These are phyloP conservation scores for Phylloscopus trochilus DNA, from an alignment of 2,113 vertebrate genomes.

Conservation along the genomic window DNA sequence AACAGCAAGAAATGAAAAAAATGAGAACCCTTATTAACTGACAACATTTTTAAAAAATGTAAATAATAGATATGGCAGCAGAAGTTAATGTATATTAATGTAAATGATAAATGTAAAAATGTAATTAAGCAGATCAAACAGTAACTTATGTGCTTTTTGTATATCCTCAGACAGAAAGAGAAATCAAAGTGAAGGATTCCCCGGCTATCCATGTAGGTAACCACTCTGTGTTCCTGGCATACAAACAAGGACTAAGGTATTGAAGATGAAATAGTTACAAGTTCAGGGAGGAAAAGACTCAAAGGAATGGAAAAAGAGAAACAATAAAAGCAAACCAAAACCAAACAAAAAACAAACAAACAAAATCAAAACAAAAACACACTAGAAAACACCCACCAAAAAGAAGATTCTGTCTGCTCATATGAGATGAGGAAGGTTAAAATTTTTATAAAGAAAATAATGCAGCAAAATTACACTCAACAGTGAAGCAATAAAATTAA, in stretches of 20 bases:
- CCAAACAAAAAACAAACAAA: neutral
- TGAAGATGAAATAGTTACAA: neutral
- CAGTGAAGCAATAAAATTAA: neutral
- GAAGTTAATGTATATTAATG: neutral
- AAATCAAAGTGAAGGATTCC: neutral
- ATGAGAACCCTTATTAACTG: neutral
- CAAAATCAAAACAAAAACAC: neutral
- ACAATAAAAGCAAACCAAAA: neutral
- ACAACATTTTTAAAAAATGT: neutral
- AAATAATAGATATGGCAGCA: neutral
- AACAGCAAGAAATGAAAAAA: neutral
- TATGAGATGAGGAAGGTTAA: neutral
- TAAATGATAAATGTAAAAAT: neutral
- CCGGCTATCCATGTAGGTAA: neutral
- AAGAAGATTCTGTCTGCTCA: neutral
- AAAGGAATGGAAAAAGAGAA: neutral
- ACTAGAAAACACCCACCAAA: neutral
- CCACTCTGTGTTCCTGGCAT: neutral
- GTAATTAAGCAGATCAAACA: neutral
- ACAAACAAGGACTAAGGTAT: neutral
- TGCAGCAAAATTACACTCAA: neutral
- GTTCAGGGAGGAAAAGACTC: neutral
- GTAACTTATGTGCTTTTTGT: neutral
- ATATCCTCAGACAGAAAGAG: neutral
- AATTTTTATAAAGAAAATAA: neutral